Evolutionary conservation across 2,113 vertebrate genomes (phyloP), one percentile per base, ranked within the genome.

Genomic region (Peucedramus taeniatus): DNA sequence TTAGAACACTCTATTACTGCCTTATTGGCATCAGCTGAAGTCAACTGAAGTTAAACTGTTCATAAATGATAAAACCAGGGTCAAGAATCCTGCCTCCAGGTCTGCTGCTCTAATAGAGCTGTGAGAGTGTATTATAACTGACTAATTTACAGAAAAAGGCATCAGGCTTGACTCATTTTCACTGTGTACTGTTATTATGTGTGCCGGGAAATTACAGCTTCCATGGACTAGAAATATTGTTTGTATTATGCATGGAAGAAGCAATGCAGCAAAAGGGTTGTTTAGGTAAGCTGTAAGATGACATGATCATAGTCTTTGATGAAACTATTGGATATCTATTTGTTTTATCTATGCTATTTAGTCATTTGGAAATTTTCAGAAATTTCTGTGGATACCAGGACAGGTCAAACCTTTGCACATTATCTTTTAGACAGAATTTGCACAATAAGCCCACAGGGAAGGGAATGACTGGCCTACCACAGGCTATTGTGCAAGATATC

Each of bases 131-230:
- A 74, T 89, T 89, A 69, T 51, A 83, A 90, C 49, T 51, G 56
- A 81, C 70, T 89, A 91, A 79, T 89, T 87, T 91, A 83, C 27
- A 53, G 65, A 77, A 80, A 79, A 80, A 90, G 10, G 7, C 83
- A 89, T 63, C 27, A 84, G 27, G 22, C 76, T 87, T 27, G 40
- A 77, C 54, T 90, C 4, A 54, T 86, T 95, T 94, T 80, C 35
- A 27, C 26, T 83, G 51, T 28, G 74, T 70, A 59, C 30, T 83
- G 47, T 78, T 71, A 75, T 91, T 83, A 66, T 27, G 16, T 51
- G 72, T 91, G 76, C 77, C 80, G 91, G 69, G 45, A 92, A 92
- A 94, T 92, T 81, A 57, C 37, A 71, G 49, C 10, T 94, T 83
- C 66, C 12, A 11, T 56, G 44, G 88, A 64, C 35, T 37, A 66